A percentile compares a stretch with the other conserved stretches of the same genome.
Conservation (phyloP, 1,140 invertebrate genomes). For the Acromyrmex echinatior region DNA sequence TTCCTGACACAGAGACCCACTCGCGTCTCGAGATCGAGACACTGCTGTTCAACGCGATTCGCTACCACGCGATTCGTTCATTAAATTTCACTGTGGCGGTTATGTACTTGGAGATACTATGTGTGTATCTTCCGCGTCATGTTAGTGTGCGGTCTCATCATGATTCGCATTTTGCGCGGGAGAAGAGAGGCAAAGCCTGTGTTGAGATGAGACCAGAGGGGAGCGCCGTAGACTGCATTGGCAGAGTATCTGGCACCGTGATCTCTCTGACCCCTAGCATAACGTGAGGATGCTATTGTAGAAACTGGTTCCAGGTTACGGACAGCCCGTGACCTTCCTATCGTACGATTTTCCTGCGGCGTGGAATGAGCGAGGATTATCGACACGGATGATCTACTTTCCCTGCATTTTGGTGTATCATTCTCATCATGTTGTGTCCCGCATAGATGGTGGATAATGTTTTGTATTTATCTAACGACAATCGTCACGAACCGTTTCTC, state of each 20-base stretch:
- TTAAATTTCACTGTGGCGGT: slow-evolving; percentile 65
- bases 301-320: slow-evolving; percentile 76
- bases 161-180: slow-evolving; percentile 32
- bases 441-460: background rate
- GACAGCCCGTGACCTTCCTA: slow-evolving; percentile 68
- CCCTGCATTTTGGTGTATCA: slow-evolving; percentile 17
- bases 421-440: background rate
- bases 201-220: background rate
- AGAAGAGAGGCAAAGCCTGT: background rate
- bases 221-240: slow-evolving; percentile 48
- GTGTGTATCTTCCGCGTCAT: background rate
- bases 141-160: slow-evolving; percentile 11
- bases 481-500: background rate
- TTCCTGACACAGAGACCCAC: slow-evolving; percentile 87
- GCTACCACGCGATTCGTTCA: slow-evolving; percentile 48
- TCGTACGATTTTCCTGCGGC: slow-evolving; percentile 52
- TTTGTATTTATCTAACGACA: background rate
- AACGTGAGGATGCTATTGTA: slow-evolving; percentile 59
- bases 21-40: slow-evolving; percentile 72
- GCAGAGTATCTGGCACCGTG: slow-evolving; percentile 75
- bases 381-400: slow-evolving; percentile 58
- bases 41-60: slow-evolving; percentile 33
- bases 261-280: slow-evolving; percentile 71
- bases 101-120: background rate
- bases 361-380: slow-evolving; percentile 30